Percentiles rank a stretch among this genome's conserved stretches.
These are phyloP conservation scores for Onychorhynchus coronatus DNA, from an alignment of 2,113 vertebrate species.

Conservation along the genomic window DNA sequence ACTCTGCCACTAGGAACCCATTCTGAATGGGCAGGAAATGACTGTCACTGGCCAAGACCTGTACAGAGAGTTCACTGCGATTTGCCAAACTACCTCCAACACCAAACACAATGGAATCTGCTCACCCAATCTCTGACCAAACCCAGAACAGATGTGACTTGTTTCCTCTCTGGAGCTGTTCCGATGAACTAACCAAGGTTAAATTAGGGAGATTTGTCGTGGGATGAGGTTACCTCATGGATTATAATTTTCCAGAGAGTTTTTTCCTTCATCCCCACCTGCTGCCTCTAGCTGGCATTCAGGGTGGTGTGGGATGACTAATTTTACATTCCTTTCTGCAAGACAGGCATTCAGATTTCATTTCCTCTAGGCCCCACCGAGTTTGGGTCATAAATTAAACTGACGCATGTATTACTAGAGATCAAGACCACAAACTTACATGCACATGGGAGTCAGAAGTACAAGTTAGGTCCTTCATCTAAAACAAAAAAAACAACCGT, in stretches of 20 bases:
- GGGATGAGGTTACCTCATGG: neutral
- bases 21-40: neutral
- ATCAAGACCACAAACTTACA: constrained; percentile 3
- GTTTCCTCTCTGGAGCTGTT: neutral
- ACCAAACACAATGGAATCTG: neutral
- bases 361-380: neutral
- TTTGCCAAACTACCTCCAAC: neutral
- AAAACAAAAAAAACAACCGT: neutral
- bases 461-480: constrained; percentile 43
- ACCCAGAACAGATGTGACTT: neutral
- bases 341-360: neutral
- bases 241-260: neutral
- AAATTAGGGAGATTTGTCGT: neutral
- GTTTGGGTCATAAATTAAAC: neutral
- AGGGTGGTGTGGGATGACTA: neutral
- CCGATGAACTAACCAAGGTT: neutral
- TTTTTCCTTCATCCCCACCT: constrained; percentile 45
- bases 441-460: constrained; percentile 7
- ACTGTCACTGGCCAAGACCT: neutral
- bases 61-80: neutral
- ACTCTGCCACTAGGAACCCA: neutral
- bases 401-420: neutral
- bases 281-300: neutral
- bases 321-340: constrained; percentile 20
- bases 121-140: neutral